A percentile compares a stretch with the other conserved stretches of the same genome.
These are phyloP conservation scores for Cataglyphis altisquamis DNA, from an alignment of 2,888 invertebrate genomes.

Conservation along the genomic window DNA sequence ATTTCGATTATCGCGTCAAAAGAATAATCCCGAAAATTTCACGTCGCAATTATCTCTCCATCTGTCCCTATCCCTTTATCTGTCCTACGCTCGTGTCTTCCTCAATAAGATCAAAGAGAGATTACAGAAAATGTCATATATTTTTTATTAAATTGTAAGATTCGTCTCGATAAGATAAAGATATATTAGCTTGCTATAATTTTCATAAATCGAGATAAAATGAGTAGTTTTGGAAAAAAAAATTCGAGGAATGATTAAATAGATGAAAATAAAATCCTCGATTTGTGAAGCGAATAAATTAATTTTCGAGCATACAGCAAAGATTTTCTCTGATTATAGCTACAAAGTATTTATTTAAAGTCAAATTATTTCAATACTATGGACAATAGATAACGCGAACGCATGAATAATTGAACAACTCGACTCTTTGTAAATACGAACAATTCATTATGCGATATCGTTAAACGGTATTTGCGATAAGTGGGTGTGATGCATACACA, in stretches of 20 bases:
- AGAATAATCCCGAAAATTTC: background rate
- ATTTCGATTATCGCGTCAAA: background rate
- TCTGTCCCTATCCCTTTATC: background rate
- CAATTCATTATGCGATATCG: conserved; percentile 9
- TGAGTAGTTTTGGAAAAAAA: background rate
- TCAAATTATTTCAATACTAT: background rate
- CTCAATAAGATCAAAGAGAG: background rate
- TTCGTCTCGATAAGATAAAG: background rate
- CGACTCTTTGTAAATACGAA: background rate
- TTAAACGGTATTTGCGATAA: conserved; percentile 21
- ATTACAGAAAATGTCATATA: background rate
- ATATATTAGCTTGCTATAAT: background rate
- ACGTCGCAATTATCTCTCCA: background rate
- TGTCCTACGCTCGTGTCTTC: background rate
- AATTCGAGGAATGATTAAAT: background rate
- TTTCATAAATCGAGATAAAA: background rate
- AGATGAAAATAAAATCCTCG: background rate
- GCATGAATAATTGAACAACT: conserved; percentile 30
- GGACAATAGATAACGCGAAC: background rate
- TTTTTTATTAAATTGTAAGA: background rate
- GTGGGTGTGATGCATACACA: background rate
- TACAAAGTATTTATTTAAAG: conserved; percentile 21
- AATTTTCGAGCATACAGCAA: background rate
- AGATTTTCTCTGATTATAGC: background rate
- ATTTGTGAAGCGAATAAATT: background rate